These are phyloP conservation scores for Geopemphigus sp. DNA, from an alignment of 1,140 invertebrate genomes.

Conservation along the genomic window DNA sequence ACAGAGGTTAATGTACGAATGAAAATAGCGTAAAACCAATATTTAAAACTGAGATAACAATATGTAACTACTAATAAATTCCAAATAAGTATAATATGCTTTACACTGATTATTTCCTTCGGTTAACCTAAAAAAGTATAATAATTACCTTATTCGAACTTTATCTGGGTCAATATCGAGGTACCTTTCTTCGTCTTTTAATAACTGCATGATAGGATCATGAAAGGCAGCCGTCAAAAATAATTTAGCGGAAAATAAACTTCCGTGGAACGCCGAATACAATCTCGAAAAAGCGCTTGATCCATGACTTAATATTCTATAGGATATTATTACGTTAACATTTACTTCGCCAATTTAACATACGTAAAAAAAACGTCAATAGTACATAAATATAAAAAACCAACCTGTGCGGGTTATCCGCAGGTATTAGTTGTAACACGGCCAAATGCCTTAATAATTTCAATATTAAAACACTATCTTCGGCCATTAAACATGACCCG, in stretches of 20 bases:
- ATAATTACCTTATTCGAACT: conserved; percentile 62
- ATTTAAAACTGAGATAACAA: too few relatives aligned
- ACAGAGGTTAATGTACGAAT: too few relatives aligned
- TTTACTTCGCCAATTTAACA: too few relatives aligned
- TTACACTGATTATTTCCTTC: conserved; percentile 53
- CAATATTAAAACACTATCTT: conserved; percentile 78
- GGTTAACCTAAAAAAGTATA: too few relatives aligned
- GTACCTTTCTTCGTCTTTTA: conserved; percentile 90
- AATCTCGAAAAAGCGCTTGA: conserved; percentile 86
- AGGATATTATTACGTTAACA: too few relatives aligned
- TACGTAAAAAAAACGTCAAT: too few relatives aligned
- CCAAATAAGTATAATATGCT: too few relatives aligned
- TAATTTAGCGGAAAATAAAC: conserved; percentile 84
- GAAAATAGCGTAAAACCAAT: too few relatives aligned
- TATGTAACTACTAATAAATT: too few relatives aligned
- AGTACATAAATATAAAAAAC: conserved; percentile 36
- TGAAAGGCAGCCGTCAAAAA: conserved; percentile 91
- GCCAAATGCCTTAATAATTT: conserved; percentile 78
- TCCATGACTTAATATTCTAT: conserved; percentile 74
- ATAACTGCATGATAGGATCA: conserved; percentile 84
- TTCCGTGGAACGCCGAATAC: conserved; percentile 86
- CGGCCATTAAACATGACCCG: conserved; percentile 73
- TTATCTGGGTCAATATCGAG: conserved; percentile 91
- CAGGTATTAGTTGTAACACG: conserved; percentile 75
- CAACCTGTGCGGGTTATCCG: conserved; percentile 77